Evolutionary conservation across 2,113 vertebrate genomes (phyloP).

Genomic region (Danio rerio): GRCz12tu NC_133181.1:51391001-51391500

Average conservation of each 20-base stretch:
- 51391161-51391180: conserved; percentile 31
- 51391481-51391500: no score
- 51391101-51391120: conserved; percentile 43
- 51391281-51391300: background rate
- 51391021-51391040: conserved; percentile 48
- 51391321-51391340: no score
- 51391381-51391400: no score
- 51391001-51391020: conserved; percentile 46
- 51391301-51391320: background rate
- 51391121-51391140: conserved; percentile 49
- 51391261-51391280: conserved; percentile 3
- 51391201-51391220: conserved; percentile 31
- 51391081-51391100: conserved; percentile 50
- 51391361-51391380: no score
- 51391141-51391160: conserved; percentile 44
- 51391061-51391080: conserved; percentile 43
- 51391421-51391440: no score
- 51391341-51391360: no score
- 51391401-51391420: no score
- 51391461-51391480: no score
- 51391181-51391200: conserved; percentile 24
- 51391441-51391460: no score
- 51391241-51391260: conserved; percentile 14
- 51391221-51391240: conserved; percentile 31
- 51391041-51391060: conserved; percentile 41